Evolutionary conservation across 53 echinoderm and acorn worm genomes (phyloP).

Genomic region (Mesocentrotus franciscanus): DNA sequence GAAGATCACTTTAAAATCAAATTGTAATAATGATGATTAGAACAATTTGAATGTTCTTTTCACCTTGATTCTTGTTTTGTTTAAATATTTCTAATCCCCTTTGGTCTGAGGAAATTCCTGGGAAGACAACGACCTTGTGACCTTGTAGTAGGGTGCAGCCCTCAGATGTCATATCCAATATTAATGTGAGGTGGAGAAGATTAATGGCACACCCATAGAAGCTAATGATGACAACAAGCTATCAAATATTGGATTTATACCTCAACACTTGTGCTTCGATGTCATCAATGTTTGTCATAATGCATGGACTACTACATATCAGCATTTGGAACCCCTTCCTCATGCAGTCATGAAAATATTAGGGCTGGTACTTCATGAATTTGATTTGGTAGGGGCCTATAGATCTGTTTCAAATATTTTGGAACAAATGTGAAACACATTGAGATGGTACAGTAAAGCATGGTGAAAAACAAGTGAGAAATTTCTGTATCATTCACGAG

Average conservation of each 20-base stretch:
- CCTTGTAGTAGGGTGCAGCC: neutral
- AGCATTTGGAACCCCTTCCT: no score
- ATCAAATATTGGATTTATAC: conserved; percentile 40
- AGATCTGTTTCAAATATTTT: no score
- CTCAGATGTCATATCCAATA: neutral
- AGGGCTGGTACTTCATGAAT: neutral
- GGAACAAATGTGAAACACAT: no score
- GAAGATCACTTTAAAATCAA: neutral
- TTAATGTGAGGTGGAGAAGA: neutral
- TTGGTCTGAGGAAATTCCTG: neutral
- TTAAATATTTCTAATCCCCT: no score
- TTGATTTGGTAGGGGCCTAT: no score
- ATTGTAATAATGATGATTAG: no score
- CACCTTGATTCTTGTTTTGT: no score
- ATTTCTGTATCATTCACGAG: no score
- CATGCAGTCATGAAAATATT: neutral
- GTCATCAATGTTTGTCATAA: neutral
- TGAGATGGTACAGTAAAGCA: no score
- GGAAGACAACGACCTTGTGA: neutral
- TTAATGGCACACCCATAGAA: conserved; percentile 25
- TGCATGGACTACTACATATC: no score
- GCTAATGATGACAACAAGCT: conserved; percentile 30
- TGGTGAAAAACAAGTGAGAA: no score
- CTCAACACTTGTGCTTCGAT: conserved; percentile 13
- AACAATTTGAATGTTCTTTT: no score